Base-by-base conservation (phyloP, 2,888 invertebrate species). In the Lycia hirtaria region DNA sequence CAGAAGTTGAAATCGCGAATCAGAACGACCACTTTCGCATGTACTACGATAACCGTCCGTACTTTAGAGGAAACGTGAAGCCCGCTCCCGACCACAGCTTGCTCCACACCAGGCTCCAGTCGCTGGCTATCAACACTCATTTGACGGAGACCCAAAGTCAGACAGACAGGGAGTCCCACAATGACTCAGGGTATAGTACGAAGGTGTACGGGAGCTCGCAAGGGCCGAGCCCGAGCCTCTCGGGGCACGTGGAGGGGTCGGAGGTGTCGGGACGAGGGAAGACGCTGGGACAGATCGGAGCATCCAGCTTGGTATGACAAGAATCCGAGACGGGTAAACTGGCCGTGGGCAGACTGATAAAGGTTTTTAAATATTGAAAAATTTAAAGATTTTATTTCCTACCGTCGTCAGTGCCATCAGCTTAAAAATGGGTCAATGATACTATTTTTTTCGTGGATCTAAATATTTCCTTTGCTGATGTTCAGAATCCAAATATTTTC, bases 141-240 rank as follows among this genome's bases (percentile, higher is more conserved):
- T 67, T 92, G 63, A 86, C 90, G 1, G 92, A 92, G 57, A 85
- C 85, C 0, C 92, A 92, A 55, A 90, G 91, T 65, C 93, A 93
- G 68, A 76, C 92, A 0, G 94, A 94, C 67, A 83, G 94, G 49
- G 95, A 95, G 71, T 94, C 94, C 0, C 96, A 95, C 77, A 96
- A 96, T 66, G 97, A 97, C 83, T 97, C 97, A 0, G 97, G 97
- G 0, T 97, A 97, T 80, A 96, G 96, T 71, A 96, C 96, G 32
- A 95, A 96, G 75, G 95, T 96, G 68, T 96, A 96, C 65, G 96
- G 95, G 0, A 96, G 96, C 65, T 95, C 95, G 5, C 95, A 96
- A 73, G 95, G 96, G 0, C 95, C 96, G 22, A 95, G 95, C n/a
- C 96, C 96, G 1, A 95, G 95, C 77, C 88, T 96, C 43, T 95